Base-by-base conservation (phyloP, 2,797 vertebrate genomes). In the Poecilia gillii region DNA sequence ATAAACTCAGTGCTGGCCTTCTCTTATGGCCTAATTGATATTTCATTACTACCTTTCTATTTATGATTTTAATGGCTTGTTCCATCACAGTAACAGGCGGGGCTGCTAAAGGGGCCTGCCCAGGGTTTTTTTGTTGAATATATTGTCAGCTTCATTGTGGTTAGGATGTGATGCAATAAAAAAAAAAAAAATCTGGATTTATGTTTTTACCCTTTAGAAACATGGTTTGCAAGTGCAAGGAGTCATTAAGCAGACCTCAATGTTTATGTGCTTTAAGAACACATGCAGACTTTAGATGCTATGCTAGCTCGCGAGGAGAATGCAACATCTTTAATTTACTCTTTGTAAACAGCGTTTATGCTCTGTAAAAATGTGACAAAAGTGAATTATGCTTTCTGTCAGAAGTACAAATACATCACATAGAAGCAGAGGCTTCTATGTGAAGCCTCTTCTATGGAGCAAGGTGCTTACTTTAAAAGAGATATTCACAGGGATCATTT, bases 11-110 rank as follows among this genome's bases (percentile, higher is more conserved):
- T 49, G 73, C 78, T 73, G 87, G 88, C 84, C 92, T 88, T 94
- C 85, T 93, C 92, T 91, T 93, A 91, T 23, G 73, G 88, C 90
- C 92, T 95, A 96, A 96, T 95, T 95, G 95, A 94, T 94, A 93
- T 95, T 95, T 95, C 92, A 95, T 94, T 95, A 93, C 86, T 90
- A 94, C 88, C 89, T 93, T 90, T 93, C 92, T 91, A 93, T 95
- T 94, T 91, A 93, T 93, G 93, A 92, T 93, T 91, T 94, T 91
- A 93, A 94, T 84, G 88, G 86, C 90, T 84, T 82, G 88, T 93
- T 88, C 90, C 85, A 82, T 90, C 84, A 39, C 76, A 64, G 84
- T 76, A 81, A 84, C 85, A 87, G 73, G 66, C 78, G 74, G 78
- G 79, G 84, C 76, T 82, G 80, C 87, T 90, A 85, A 85, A 45